phyloP scores from a whole-genome alignment of 2,888 invertebrate species.

The Pristionchus japonicus region DNA sequence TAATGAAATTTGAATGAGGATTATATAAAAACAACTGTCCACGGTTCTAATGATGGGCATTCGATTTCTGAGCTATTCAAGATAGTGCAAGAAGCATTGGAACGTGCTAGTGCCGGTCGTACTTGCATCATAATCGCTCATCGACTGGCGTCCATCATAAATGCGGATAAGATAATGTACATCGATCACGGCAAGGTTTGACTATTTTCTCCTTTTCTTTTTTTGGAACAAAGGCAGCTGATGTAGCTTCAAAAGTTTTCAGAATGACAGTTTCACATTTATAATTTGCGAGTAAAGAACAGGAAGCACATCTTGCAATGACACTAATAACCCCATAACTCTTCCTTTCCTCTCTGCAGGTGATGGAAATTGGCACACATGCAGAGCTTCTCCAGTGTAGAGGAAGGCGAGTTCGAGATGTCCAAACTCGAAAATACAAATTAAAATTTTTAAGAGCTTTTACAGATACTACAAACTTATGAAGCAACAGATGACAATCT shows the following conservation, averaged over 20 bases:
- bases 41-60: no score
- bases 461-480: constrained; percentile 59
- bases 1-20: no score
- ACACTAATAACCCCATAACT: background rate
- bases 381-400: constrained; percentile 56
- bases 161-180: constrained; percentile 68
- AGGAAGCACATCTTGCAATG: no score
- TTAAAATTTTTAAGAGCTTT: no score
- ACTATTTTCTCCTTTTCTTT: background rate
- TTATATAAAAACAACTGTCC: no score
- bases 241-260: no score
- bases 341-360: constrained; percentile 23
- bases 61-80: no score
- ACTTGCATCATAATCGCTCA: constrained; percentile 72
- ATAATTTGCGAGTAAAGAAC: no score
- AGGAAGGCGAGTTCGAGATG: constrained; percentile 54
- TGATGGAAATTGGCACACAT: constrained; percentile 65
- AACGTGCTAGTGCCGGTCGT: constrained; percentile 66
- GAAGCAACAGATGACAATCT: constrained; percentile 62
- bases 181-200: constrained; percentile 61
- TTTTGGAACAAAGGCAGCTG: no score
- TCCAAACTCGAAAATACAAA: no score
- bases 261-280: no score
- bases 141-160: constrained; percentile 69
- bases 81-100: constrained; percentile 71